A percentile compares a stretch with the other conserved stretches of the same genome.
These are phyloP conservation scores for Trichacis sp. DNA, from an alignment of 2,888 invertebrate species.

Conservation along the genomic window DNA sequence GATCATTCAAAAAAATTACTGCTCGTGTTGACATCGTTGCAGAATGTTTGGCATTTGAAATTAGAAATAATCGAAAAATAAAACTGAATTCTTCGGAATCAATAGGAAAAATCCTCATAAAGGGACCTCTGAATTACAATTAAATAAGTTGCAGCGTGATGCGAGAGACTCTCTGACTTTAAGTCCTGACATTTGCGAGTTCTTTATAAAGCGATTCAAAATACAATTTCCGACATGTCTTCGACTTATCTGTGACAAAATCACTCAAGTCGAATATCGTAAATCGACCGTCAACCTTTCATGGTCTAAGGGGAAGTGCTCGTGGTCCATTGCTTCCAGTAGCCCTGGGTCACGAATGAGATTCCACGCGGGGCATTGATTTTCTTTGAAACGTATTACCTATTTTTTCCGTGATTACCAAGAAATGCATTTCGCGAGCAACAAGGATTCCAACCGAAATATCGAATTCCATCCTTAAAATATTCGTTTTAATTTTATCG, in stretches of 20 bases:
- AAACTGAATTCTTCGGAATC: too few relatives aligned
- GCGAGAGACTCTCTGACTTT: slow-evolving; percentile 16
- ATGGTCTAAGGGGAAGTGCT: slow-evolving; percentile 11
- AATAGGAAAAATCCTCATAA: too few relatives aligned
- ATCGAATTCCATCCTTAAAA: too few relatives aligned
- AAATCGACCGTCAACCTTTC: slow-evolving; percentile 43
- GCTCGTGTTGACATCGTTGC: too few relatives aligned
- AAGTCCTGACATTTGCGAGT: slow-evolving; percentile 7
- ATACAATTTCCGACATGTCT: slow-evolving; percentile 56
- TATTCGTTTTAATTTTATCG: too few relatives aligned
- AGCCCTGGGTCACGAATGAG: background rate
- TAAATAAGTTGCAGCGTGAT: too few relatives aligned
- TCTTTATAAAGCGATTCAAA: slow-evolving; percentile 57
- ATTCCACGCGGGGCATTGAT: background rate
- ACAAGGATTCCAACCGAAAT: too few relatives aligned
- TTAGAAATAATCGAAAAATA: slow-evolving; percentile 18
- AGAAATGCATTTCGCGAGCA: too few relatives aligned
- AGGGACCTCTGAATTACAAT: too few relatives aligned
- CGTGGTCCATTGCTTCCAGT: background rate
- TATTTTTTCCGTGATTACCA: too few relatives aligned
- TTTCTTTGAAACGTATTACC: background rate
- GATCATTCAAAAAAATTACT: too few relatives aligned
- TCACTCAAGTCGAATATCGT: slow-evolving; percentile 36
- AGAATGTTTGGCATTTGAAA: background rate
- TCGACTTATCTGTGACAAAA: slow-evolving; percentile 38